phyloP scores from a whole-genome alignment of 2,888 invertebrate genomes.

The Graphium colonna region DNA sequence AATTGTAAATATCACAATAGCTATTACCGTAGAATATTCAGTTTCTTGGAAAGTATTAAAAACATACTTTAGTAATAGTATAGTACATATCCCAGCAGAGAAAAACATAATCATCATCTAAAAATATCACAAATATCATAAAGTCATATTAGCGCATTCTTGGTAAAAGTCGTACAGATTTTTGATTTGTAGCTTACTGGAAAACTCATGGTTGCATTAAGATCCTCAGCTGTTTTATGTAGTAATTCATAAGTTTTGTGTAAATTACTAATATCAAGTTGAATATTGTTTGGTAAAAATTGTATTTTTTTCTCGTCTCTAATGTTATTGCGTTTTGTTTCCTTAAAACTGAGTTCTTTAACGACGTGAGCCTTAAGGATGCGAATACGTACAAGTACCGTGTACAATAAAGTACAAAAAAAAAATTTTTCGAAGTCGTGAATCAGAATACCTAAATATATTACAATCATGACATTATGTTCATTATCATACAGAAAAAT shows the following conservation, averaged over 20 bases:
- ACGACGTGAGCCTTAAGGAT: conserved; percentile 22
- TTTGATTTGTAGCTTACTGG: conserved; percentile 5
- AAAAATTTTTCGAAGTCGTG: conserved; percentile 27
- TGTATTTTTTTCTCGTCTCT: neutral
- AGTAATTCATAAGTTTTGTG: conserved; percentile 14
- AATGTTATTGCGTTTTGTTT: neutral
- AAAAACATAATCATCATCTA: conserved; percentile 20
- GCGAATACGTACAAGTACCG: conserved; percentile 21
- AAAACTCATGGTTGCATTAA: conserved; percentile 19
- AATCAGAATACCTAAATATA: conserved; percentile 18
- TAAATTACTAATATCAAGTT: conserved; percentile 15
- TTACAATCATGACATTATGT: conserved; percentile 5
- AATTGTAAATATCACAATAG: too few species aligned
- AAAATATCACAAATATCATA: neutral
- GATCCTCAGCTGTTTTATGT: conserved; percentile 10
- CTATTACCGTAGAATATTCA: too few species aligned
- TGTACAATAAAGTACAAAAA: conserved; percentile 21
- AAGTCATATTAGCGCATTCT: neutral
- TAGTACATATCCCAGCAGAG: conserved; percentile 15
- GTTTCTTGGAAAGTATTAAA: conserved; percentile 6
- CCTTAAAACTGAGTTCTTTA: conserved; percentile 9
- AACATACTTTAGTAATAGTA: conserved; percentile 14
- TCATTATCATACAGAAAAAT: neutral
- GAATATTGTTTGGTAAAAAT: neutral
- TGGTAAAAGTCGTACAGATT: neutral